A percentile compares a stretch with the other conserved stretches of the same genome.
Conservation (phyloP, 2,797 vertebrate species). For the Danio aesculapii region DNA sequence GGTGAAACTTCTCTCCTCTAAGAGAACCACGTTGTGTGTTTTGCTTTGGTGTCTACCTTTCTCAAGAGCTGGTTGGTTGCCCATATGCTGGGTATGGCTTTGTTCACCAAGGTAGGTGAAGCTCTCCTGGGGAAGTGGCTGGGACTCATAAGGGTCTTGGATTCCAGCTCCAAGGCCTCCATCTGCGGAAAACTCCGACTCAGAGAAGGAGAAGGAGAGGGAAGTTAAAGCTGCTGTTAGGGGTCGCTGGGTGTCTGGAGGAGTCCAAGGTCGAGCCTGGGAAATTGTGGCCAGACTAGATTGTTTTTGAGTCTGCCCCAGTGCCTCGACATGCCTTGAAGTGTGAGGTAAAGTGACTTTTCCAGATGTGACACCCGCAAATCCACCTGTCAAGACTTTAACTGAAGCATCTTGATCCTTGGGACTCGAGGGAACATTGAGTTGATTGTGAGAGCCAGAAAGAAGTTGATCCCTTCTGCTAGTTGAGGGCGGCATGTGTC, state of each 20-base stretch:
- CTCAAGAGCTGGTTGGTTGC: background rate
- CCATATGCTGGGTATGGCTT: constrained; percentile 5
- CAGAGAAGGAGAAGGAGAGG: constrained; percentile 58
- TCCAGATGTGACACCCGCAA: background rate
- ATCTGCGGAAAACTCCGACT: constrained; percentile 63
- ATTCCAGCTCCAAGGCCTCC: constrained; percentile 32
- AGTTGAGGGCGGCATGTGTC: constrained; percentile 10
- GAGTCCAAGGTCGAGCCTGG: constrained; percentile 56
- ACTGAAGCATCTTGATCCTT: background rate
- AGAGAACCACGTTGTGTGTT: background rate
- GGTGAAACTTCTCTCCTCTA: fast-evolving
- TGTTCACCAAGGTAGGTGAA: constrained; percentile 33
- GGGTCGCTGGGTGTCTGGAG: constrained; percentile 54
- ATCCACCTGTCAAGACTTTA: constrained; percentile 21
- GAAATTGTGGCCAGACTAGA: background rate
- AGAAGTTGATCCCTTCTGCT: background rate
- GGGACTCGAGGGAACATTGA: background rate
- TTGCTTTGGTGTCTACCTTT: background rate
- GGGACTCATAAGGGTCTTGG: background rate
- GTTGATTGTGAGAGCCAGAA: constrained; percentile 27
- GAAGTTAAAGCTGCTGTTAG: constrained; percentile 52
- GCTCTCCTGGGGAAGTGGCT: constrained; percentile 18
- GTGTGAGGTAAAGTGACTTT: constrained; percentile 30
- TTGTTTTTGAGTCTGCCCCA: constrained; percentile 50
- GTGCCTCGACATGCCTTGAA: background rate